Base-by-base conservation (phyloP, 2,888 invertebrate species). In the Dermolepida albohirtum region DNA sequence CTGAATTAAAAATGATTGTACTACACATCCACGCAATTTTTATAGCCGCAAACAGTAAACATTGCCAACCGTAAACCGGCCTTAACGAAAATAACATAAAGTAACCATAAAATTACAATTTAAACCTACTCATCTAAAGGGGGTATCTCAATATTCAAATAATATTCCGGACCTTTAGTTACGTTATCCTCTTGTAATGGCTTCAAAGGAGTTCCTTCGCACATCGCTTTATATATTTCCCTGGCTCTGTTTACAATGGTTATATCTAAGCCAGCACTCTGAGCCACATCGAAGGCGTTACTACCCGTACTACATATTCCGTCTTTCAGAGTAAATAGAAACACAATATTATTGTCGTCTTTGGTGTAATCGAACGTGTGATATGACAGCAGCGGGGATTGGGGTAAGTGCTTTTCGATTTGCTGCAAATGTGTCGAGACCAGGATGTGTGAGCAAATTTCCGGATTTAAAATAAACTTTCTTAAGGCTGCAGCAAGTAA, bases 391-490 rank as follows among this genome's bases (percentile, higher is more conserved):
- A 78, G 72, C 7, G 86, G 83, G 6, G 86, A 85, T 41, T 85
- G 79, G 0, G 88, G 85, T 6, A 94, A 81, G 64, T 88, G 85
- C 59, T 87, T 83, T 41, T 86, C 81, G 39, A 94, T 83, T 50
- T 89, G 86, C 74, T 92, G 88, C 77, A 91, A 92, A 81, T 96
- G 95, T 0, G 96, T 95, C 0, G 93, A 89, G 4, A 92, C 85
- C 57, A 95, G 83, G 1, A 93, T 84, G 77, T 94, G 93, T 0
- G 96, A 95, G 76, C 92, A 92, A 8, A 80, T 72, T 1, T 79
- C 72, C 0, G 78, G 76, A 66, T 86, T 83, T 62, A 86, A 84
- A 51, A 91, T 80, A 82, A 95, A 92, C 74, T 90, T 85, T 73
- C 88, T 87, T 54, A 96, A 80, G 43, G 89, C 87, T 0, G 92